These are phyloP conservation scores for Rhinophrynus dorsalis DNA, from an alignment of 2,797 vertebrate genomes.

Conservation along the genomic window DNA sequence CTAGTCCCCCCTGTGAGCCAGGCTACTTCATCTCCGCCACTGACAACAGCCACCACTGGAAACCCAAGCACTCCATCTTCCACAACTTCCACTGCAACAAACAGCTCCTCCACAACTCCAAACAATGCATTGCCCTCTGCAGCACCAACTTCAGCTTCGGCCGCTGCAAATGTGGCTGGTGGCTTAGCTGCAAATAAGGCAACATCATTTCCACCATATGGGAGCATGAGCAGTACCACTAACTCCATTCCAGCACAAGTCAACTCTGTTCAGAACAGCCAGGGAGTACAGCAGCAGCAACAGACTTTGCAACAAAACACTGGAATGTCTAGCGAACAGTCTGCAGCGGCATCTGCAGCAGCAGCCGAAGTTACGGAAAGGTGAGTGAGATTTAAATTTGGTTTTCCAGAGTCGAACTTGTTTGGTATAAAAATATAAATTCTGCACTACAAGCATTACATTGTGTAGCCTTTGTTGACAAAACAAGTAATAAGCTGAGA, in stretches of 20 bases:
- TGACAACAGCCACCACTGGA: slow-evolving; percentile 61
- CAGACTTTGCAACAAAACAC: slow-evolving; percentile 67
- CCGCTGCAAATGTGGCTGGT: slow-evolving; percentile 67
- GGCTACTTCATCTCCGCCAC: slow-evolving; percentile 71
- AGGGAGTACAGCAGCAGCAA: slow-evolving; percentile 78
- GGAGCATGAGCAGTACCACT: slow-evolving; percentile 69
- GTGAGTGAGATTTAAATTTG: too few species aligned
- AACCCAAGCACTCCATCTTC: slow-evolving; percentile 70
- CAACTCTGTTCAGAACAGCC: slow-evolving; percentile 75
- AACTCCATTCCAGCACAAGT: slow-evolving; percentile 71
- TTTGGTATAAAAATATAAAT: too few species aligned
- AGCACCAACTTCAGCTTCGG: slow-evolving; percentile 68
- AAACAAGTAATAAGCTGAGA: too few species aligned
- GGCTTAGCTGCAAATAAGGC: slow-evolving; percentile 80
- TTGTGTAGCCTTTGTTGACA: too few species aligned
- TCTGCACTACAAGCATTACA: too few species aligned
- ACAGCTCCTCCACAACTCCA: slow-evolving; percentile 63
- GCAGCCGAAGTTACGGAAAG: slow-evolving; percentile 90
- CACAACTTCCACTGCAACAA: slow-evolving; percentile 63
- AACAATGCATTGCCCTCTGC: slow-evolving; percentile 72
- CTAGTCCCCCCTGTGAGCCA: slow-evolving; percentile 76
- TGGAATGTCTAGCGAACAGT: slow-evolving; percentile 74
- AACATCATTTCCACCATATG: slow-evolving; percentile 84
- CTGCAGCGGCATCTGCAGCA: slow-evolving; percentile 72
- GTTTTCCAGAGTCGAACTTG: too few species aligned